phyloP scores from a whole-genome alignment of 2,797 vertebrate genomes.

The Atherinosoma microstoma region DNA sequence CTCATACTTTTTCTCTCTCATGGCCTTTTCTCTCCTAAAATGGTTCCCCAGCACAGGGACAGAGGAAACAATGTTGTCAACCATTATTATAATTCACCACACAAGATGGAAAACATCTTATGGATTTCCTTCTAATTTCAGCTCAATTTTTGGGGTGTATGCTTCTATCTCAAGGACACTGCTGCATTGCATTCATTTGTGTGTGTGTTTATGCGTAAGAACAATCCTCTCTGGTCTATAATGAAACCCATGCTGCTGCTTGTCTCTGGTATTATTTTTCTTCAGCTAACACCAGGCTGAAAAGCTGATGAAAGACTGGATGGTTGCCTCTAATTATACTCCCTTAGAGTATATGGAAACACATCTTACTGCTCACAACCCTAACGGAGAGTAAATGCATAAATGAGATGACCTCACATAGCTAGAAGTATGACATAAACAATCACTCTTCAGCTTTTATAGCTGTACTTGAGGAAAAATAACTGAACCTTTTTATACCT shows the following conservation, averaged over 20 bases:
- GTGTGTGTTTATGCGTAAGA: background rate
- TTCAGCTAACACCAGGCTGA: conserved; percentile 29
- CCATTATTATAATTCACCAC: conserved; percentile 57
- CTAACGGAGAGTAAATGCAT: conserved; percentile 25
- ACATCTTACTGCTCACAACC: conserved; percentile 14
- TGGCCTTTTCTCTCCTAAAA: conserved; percentile 51
- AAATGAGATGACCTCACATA: conserved; percentile 13
- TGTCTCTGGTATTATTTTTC: conserved; percentile 42
- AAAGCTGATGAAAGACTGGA: conserved; percentile 38
- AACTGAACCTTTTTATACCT: conserved; percentile 16
- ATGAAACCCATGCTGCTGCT: conserved; percentile 32
- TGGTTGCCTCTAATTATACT: conserved; percentile 32
- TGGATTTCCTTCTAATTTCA: conserved; percentile 56
- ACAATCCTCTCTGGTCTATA: conserved; percentile 7
- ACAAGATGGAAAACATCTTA: conserved; percentile 57
- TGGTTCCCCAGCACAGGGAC: conserved; percentile 42
- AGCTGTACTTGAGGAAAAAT: conserved; percentile 19
- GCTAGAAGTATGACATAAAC: conserved; percentile 19
- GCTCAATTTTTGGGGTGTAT: conserved; percentile 35
- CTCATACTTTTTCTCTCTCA: conserved; percentile 52
- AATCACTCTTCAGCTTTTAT: conserved; percentile 30
- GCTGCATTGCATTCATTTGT: conserved; percentile 13
- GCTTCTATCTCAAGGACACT: conserved; percentile 25
- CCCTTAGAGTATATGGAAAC: conserved; percentile 11
- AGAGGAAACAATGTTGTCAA: conserved; percentile 17